A percentile compares a stretch with the other conserved stretches of the same genome.
Evolutionary conservation across 2,888 invertebrate genomes (phyloP).

Genomic region (Callinectes sapidus): DNA sequence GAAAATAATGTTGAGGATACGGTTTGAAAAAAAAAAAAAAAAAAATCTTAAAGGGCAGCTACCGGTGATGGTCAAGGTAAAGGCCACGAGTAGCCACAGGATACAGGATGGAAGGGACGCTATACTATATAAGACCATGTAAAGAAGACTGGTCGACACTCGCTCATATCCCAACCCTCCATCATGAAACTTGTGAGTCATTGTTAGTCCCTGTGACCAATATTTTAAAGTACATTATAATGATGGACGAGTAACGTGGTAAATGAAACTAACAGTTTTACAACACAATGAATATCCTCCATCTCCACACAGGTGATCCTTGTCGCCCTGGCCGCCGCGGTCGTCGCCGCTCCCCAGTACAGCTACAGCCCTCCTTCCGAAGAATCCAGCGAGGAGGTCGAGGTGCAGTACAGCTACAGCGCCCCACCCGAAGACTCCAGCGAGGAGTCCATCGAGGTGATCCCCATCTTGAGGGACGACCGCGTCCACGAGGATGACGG

Average conservation of each 20-base stretch:
- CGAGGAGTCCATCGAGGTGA: slow-evolving; percentile 39
- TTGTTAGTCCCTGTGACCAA: not conserved
- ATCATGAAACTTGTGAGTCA: slow-evolving; percentile 36
- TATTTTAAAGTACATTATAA: not conserved
- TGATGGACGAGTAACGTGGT: not conserved
- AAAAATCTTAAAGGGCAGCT: not conserved
- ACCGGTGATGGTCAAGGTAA: not conserved
- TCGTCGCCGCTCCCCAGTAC: slow-evolving; percentile 54
- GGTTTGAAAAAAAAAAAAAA: not conserved
- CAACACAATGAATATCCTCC: not conserved
- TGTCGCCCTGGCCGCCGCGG: slow-evolving; percentile 39
- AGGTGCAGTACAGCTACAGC: slow-evolving; percentile 47
- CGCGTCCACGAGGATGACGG: slow-evolving; percentile 66
- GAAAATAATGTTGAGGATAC: not conserved
- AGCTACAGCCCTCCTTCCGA: slow-evolving; percentile 15
- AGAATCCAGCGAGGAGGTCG: slow-evolving; percentile 32
- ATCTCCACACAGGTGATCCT: slow-evolving; percentile 35
- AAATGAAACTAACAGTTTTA: not conserved
- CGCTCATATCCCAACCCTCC: not conserved
- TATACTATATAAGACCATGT: slow-evolving; percentile 12
- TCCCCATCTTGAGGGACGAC: slow-evolving; percentile 69
- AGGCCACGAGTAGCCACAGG: not conserved
- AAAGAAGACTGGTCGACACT: not conserved
- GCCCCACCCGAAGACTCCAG: slow-evolving; percentile 23
- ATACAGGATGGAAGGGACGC: not conserved